Evolutionary conservation across 2,888 invertebrate genomes (phyloP).

Genomic region (Saturnia pavonia): DNA sequence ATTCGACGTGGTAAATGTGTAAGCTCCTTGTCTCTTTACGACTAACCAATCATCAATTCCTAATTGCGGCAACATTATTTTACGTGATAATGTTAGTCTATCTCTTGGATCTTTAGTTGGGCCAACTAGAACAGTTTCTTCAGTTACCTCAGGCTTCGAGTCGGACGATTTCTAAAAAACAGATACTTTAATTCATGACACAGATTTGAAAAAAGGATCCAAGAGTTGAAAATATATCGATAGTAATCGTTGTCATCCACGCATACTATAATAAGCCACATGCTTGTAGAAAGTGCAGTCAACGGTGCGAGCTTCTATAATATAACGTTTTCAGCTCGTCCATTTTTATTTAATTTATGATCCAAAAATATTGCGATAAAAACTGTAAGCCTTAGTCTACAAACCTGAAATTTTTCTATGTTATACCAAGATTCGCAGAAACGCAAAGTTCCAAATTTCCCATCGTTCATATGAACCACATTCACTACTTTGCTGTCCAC

Average conservation of each 20-base stretch:
- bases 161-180: background rate
- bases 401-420: constrained; percentile 44
- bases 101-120: constrained; percentile 2
- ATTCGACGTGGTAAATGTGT: background rate
- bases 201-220: too few species aligned
- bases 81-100: background rate
- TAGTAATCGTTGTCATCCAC: too few species aligned
- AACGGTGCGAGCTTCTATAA: too few species aligned
- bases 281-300: too few species aligned
- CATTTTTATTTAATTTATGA: too few species aligned
- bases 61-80: background rate
- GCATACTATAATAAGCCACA: too few species aligned
- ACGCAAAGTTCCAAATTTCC: constrained; percentile 43
- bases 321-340: too few species aligned
- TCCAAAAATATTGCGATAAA: too few species aligned
- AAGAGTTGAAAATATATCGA: too few species aligned
- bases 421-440: constrained; percentile 44
- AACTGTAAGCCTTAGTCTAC: constrained; percentile 4
- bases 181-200: too few species aligned
- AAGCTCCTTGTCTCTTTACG: background rate
- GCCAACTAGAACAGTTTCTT: background rate
- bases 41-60: background rate
- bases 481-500: constrained; percentile 39
- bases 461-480: constrained; percentile 50
- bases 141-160: background rate